Evolutionary conservation across 2,888 invertebrate species (phyloP).

Genomic region (Agrotis ipsilon): DNA sequence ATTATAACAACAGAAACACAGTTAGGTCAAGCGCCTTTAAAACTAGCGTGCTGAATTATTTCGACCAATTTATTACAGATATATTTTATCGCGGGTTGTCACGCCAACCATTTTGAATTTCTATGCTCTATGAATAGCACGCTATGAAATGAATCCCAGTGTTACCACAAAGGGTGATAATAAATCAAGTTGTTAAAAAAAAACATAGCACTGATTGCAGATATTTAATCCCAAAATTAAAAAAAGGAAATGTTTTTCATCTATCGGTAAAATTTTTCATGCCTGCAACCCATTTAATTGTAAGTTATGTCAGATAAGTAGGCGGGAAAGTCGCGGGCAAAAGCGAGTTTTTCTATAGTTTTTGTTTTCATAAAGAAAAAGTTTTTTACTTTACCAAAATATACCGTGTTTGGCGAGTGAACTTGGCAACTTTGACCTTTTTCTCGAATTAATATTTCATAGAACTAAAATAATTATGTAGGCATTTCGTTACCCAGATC

Average conservation of each 20-base stretch:
- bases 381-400: slow-evolving; percentile 6
- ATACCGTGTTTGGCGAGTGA: slow-evolving; percentile 3
- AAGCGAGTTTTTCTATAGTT: not conserved
- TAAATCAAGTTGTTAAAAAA: not conserved
- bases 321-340: not conserved
- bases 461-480: slow-evolving; percentile 26
- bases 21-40: slow-evolving; percentile 48
- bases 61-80: slow-evolving; percentile 45
- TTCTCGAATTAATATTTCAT: slow-evolving; percentile 20
- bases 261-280: too few relatives aligned
- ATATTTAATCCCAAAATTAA: not conserved
- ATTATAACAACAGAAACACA: slow-evolving; percentile 32
- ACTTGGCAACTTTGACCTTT: slow-evolving; percentile 4
- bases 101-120: slow-evolving; percentile 56
- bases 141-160: slow-evolving; percentile 21
- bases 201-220: not conserved
- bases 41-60: slow-evolving; percentile 44
- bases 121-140: slow-evolving; percentile 27
- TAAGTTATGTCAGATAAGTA: not conserved
- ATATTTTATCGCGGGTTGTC: slow-evolving; percentile 48
- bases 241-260: too few relatives aligned
- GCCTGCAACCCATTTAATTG: too few relatives aligned
- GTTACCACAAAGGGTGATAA: slow-evolving; percentile 1
- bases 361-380: not conserved
- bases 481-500: not conserved